A percentile compares a stretch with the other conserved stretches of the same genome.
Evolutionary conservation across 2,113 vertebrate species (phyloP).

Genomic region (Argyrosomus japonicus): DNA sequence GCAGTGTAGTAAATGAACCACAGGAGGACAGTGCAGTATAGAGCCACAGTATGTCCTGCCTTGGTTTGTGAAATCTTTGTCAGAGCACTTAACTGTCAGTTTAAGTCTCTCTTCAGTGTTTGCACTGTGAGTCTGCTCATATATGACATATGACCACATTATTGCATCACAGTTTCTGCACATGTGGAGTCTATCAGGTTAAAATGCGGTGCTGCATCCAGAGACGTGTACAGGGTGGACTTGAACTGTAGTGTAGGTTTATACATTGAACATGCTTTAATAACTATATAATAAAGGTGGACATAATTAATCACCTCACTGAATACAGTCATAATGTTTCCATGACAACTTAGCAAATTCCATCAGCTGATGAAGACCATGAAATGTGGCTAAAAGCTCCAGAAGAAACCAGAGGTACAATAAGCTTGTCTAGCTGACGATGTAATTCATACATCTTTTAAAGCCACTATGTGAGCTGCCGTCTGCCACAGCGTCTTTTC

Average conservation of each 20-base stretch:
- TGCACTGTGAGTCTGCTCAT: neutral
- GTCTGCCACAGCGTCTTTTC: too few relatives aligned
- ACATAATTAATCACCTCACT: neutral
- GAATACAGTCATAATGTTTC: neutral
- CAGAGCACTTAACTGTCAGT: neutral
- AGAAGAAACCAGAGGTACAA: neutral
- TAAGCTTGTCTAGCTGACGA: neutral
- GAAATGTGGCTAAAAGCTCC: neutral
- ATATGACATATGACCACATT: neutral
- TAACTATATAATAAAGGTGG: neutral
- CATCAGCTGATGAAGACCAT: neutral
- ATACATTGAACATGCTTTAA: neutral
- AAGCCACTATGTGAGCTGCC: neutral
- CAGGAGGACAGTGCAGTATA: slow-evolving; percentile 54
- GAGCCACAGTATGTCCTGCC: neutral
- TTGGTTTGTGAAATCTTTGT: neutral
- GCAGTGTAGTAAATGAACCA: slow-evolving; percentile 19
- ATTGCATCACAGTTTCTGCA: neutral
- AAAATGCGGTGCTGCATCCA: neutral
- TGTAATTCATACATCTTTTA: neutral
- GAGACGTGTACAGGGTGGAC: neutral
- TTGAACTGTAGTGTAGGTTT: too few relatives aligned
- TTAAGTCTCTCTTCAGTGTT: neutral
- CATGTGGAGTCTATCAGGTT: neutral
- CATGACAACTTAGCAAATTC: neutral